Evolutionary conservation across 2,797 vertebrate genomes (phyloP).

Genomic region (Hozukius guyotensis): DNA sequence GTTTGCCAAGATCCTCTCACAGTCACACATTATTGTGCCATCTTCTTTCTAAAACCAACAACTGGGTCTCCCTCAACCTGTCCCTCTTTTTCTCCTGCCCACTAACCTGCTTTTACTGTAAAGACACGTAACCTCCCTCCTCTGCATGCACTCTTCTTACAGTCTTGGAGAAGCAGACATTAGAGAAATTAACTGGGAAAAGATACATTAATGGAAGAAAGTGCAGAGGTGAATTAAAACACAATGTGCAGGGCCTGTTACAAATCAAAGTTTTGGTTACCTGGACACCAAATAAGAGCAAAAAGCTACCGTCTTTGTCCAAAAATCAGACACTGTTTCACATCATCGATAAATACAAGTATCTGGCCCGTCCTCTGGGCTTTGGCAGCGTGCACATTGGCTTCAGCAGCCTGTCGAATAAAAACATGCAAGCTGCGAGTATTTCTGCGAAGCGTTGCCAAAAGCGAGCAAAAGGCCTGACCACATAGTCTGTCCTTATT

Average conservation of each 20-base stretch:
- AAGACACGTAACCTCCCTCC: constrained; percentile 63
- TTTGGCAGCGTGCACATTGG: constrained; percentile 49
- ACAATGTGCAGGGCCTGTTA: not conserved
- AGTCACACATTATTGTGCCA: constrained; percentile 82
- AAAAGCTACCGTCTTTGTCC: not conserved
- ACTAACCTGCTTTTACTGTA: constrained; percentile 64
- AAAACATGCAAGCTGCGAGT: constrained; percentile 61
- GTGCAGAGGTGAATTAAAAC: constrained; percentile 27
- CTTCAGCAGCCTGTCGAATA: constrained; percentile 56
- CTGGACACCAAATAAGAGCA: not conserved
- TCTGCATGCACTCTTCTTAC: constrained; percentile 65
- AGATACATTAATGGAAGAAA: constrained; percentile 6
- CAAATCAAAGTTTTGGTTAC: constrained; percentile 19
- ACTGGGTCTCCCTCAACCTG: constrained; percentile 76
- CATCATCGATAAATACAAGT: constrained; percentile 33
- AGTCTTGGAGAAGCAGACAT: constrained; percentile 21
- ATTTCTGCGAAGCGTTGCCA: constrained; percentile 59
- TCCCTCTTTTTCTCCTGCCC: constrained; percentile 67
- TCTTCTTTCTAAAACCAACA: constrained; percentile 84
- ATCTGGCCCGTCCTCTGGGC: constrained; percentile 41
- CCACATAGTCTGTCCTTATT: constrained; percentile 67
- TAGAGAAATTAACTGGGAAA: constrained; percentile 20
- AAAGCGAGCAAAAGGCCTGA: constrained; percentile 62
- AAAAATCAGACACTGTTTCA: constrained; percentile 37
- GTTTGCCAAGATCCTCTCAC: constrained; percentile 81